Conservation (phyloP, 2,113 vertebrate species). For the Piprites chloris region DNA sequence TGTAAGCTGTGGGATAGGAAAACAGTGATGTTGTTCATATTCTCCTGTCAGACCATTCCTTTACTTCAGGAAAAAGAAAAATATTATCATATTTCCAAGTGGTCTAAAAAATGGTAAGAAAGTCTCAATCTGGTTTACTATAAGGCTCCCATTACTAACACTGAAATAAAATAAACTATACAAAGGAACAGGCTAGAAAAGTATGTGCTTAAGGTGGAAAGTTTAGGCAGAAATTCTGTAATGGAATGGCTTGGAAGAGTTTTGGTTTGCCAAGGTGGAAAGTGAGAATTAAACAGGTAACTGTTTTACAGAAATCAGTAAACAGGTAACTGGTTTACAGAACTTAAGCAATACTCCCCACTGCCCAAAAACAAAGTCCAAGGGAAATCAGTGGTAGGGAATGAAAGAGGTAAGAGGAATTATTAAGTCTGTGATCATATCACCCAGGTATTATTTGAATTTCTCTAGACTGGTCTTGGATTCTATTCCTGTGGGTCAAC, state of each 20-base stretch:
- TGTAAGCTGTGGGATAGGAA: not conserved
- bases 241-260: not conserved
- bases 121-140: not conserved
- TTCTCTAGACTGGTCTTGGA: not conserved
- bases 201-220: not conserved
- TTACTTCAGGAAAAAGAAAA: not conserved
- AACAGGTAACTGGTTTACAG: not conserved
- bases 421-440: not conserved
- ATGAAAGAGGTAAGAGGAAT: not conserved
- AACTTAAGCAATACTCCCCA: not conserved
- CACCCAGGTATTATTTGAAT: not conserved
- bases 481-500: not conserved
- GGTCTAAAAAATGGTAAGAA: not conserved
- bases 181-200: not conserved
- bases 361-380: not conserved
- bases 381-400: not conserved
- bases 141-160: not conserved
- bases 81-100: not conserved
- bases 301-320: not conserved
- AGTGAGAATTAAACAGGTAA: not conserved
- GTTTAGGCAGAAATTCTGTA: not conserved
- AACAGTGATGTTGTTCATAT: not conserved
- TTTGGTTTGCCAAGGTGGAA: not conserved
- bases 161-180: not conserved
- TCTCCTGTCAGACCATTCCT: not conserved